Evolutionary conservation across 2,888 invertebrate genomes (phyloP).

Genomic region (Plebejus argus): DNA sequence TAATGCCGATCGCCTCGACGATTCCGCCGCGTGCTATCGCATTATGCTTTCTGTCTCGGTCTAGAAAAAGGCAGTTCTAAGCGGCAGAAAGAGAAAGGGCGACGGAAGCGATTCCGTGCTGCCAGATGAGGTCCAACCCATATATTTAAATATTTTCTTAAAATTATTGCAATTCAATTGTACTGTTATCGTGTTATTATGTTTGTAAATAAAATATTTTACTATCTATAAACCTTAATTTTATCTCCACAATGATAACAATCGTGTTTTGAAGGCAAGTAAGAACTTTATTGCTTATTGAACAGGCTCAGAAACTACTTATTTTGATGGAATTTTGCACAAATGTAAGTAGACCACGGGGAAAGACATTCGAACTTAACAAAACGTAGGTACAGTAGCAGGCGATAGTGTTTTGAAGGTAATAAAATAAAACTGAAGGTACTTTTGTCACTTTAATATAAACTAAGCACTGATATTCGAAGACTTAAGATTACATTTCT

Average conservation of each 20-base stretch:
- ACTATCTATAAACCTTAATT: not conserved
- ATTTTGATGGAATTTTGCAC: not conserved
- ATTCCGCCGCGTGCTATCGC: too few species aligned
- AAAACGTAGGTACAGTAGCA: not conserved
- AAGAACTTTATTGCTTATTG: too few species aligned
- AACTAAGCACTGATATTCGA: conserved; percentile 33
- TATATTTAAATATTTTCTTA: conserved; percentile 24
- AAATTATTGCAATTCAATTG: not conserved
- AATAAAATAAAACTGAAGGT: conserved; percentile 41
- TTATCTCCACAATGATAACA: not conserved
- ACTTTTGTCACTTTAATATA: conserved; percentile 32
- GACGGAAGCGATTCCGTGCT: too few species aligned
- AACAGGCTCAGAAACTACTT: not conserved
- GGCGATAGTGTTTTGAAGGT: not conserved
- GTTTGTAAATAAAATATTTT: conserved; percentile 24
- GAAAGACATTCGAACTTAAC: not conserved
- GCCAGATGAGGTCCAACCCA: too few species aligned
- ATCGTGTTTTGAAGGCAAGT: not conserved
- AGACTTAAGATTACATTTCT: conserved; percentile 21
- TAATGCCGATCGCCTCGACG: too few species aligned
- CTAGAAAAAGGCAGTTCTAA: too few species aligned
- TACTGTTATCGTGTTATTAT: conserved; percentile 23
- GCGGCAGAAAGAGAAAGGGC: too few species aligned
- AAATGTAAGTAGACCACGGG: not conserved
- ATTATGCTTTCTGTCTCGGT: too few species aligned